Evolutionary conservation across 1,140 invertebrate genomes (phyloP), one percentile per base, ranked within the genome.

Genomic region (Hycleus cichorii): DNA sequence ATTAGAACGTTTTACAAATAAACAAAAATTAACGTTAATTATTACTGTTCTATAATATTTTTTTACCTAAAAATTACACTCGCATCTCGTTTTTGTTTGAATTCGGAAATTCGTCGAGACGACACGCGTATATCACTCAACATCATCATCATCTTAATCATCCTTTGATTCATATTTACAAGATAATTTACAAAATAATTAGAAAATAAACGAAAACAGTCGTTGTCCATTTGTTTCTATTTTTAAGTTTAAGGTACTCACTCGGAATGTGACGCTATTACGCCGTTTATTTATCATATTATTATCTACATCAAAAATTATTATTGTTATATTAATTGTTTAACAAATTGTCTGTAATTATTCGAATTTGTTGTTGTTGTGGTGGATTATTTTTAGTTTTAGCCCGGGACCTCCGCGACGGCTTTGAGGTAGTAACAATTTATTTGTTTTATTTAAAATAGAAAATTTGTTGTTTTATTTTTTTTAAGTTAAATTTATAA

Each of bases 341-440:
- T 32, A 32, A 32, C 32, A 32, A 32, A 32, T 32, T 32, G 32
- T 32, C 32, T 32, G 7, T 32, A 32, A 32, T 32, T 32, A 18
- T 32, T 32, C 32, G 32, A 5, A 32, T 32, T 32, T 32, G 7
- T 32, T 7, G 7, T 32, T 32, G 32, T 32, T 32, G 18, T 18
- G 18, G 18, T 18, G 18, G 18, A 18, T 18, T 32, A 5, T 32
- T 32, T 32, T 32, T 32, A 5, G 32, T 32, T 32, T 32, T 32
- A 32, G 32, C 32, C 67, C 64, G 45, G 65, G 58, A 63, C 65
- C 65, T 64, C 67, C 67, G 49, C 63, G 63, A 67, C 65, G 65
- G 58, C 39, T 60, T 55, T 69, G 67, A 69, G 67, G 67, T 69
- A 69, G 67, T 61, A 32, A 32, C 32, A 32, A 32, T 32, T 32